Conservation (phyloP, 2,797 vertebrate species). For the Bucorvus abyssinicus region DNA sequence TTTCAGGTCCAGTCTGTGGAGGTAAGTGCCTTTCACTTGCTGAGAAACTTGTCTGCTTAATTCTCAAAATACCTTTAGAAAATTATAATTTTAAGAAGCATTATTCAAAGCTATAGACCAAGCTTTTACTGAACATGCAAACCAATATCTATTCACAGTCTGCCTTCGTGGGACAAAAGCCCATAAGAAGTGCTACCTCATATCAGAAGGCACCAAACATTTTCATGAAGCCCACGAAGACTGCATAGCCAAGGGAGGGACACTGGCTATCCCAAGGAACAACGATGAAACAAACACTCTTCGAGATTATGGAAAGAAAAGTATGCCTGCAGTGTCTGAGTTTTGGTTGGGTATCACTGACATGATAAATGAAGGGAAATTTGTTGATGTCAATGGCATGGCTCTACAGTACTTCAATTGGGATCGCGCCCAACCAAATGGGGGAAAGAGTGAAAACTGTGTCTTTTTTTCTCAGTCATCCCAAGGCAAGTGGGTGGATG, state of each 20-base stretch:
- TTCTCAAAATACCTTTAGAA: background rate
- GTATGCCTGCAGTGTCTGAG: conserved; percentile 79
- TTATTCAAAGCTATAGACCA: background rate
- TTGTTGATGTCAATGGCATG: conserved; percentile 91
- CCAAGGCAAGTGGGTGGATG: conserved; percentile 93
- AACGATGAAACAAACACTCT: conserved; percentile 84
- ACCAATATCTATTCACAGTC: conserved; percentile 81
- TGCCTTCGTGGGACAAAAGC: conserved; percentile 93
- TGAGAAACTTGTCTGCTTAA: background rate
- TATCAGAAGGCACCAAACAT: conserved; percentile 85
- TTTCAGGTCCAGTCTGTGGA: background rate
- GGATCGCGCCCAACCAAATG: conserved; percentile 90
- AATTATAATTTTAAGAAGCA: background rate
- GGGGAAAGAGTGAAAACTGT: conserved; percentile 92
- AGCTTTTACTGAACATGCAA: background rate
- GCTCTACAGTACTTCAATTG: conserved; percentile 88
- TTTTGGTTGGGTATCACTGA: conserved; percentile 96
- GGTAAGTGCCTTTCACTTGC: background rate
- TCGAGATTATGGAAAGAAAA: conserved; percentile 87
- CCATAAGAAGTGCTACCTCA: conserved; percentile 91
- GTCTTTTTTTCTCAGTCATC: conserved; percentile 84
- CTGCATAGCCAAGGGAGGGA: conserved; percentile 95
- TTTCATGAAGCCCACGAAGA: conserved; percentile 96
- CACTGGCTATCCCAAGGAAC: conserved; percentile 87
- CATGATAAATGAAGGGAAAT: conserved; percentile 90